phyloP scores from a whole-genome alignment of 1,140 invertebrate species.

The Lasioglossum albipes region DNA sequence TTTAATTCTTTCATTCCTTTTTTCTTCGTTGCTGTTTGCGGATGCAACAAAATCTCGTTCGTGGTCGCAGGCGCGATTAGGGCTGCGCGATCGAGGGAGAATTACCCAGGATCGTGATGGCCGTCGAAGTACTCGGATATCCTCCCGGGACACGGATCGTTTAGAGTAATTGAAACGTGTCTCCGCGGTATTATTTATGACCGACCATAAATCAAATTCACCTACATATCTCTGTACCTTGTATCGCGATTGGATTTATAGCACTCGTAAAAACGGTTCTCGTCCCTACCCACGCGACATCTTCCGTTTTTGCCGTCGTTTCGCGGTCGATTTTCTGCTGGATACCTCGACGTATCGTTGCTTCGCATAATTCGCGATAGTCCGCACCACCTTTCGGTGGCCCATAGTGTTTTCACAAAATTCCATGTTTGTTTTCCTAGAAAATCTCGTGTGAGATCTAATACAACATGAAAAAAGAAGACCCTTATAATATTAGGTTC shows the following conservation, averaged over 20 bases:
- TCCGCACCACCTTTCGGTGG: not conserved
- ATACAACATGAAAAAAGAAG: too few relatives aligned
- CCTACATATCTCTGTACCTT: conserved; percentile 43
- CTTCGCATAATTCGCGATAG: conserved; percentile 8
- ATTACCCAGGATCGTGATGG: conserved; percentile 38
- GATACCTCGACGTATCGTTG: conserved; percentile 3
- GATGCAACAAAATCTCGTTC: too few relatives aligned
- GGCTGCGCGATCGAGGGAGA: conserved; percentile 44
- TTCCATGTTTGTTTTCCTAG: too few relatives aligned
- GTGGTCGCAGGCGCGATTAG: not conserved
- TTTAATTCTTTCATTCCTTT: too few relatives aligned
- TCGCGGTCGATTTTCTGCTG: conserved; percentile 1
- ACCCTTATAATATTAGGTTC: too few relatives aligned
- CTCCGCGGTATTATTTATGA: conserved; percentile 64
- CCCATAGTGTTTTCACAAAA: too few relatives aligned
- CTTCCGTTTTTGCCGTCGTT: conserved; percentile 17
- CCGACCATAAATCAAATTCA: conserved; percentile 64
- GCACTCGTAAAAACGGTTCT: conserved; percentile 50
- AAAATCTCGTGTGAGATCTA: too few relatives aligned
- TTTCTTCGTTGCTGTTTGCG: too few relatives aligned
- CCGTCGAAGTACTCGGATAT: conserved; percentile 58
- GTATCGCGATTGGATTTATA: conserved; percentile 53
- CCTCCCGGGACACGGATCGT: conserved; percentile 56
- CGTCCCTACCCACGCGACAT: not conserved
- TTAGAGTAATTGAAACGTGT: conserved; percentile 65